phyloP scores from a whole-genome alignment of 1,140 invertebrate genomes.

The Conus ventricosus region DNA sequence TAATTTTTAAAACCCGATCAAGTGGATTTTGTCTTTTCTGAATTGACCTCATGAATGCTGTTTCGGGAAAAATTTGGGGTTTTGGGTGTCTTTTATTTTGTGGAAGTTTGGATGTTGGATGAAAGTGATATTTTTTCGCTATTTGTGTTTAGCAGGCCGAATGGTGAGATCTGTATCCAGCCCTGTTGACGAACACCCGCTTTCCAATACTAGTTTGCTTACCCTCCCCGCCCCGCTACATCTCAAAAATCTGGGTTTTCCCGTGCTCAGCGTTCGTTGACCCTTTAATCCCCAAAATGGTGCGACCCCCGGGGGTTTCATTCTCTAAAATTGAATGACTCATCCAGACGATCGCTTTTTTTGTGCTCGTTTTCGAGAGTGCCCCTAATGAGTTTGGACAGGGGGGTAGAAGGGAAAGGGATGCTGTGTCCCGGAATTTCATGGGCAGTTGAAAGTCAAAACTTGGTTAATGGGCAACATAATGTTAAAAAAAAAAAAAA shows the following conservation, averaged over 20 bases:
- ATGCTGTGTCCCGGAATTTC: no score
- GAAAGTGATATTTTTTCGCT: neutral
- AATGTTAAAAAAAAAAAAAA: no score
- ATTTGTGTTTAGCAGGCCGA: slow-evolving; percentile 1
- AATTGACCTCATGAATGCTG: no score
- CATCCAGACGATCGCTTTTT: slow-evolving; percentile 16
- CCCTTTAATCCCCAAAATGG: slow-evolving; percentile 13
- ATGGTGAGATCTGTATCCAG: slow-evolving; percentile 29
- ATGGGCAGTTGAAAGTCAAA: no score
- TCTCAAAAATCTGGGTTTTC: slow-evolving; percentile 26
- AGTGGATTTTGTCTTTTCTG: no score
- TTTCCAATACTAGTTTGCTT: slow-evolving; percentile 18
- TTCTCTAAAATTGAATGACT: neutral
- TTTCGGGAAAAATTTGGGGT: no score
- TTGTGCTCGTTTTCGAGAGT: neutral
- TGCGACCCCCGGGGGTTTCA: slow-evolving; percentile 34
- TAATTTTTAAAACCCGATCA: no score
- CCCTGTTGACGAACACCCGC: slow-evolving; percentile 29
- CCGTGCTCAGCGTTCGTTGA: slow-evolving; percentile 21
- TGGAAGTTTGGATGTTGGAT: no score
- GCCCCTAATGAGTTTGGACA: no score
- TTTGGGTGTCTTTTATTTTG: no score
- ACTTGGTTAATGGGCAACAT: no score
- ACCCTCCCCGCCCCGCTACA: slow-evolving; percentile 19
- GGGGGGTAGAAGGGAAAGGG: no score